Conservation (phyloP, 1,140 invertebrate species). For the Antheraea mylitta region DNA sequence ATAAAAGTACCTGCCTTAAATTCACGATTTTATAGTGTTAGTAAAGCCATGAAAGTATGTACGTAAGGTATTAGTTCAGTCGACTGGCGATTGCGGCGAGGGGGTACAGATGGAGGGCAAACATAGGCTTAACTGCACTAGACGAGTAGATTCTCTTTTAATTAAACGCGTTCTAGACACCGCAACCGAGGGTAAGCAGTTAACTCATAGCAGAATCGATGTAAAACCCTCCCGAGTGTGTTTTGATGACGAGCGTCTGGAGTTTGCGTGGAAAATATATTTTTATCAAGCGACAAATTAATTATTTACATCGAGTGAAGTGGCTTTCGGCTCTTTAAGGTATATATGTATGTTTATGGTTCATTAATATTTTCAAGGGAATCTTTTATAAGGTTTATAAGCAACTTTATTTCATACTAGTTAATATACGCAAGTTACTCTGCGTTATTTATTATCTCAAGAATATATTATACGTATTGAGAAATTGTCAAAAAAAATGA, state of each 20-base stretch:
- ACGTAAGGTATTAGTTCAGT: constrained; percentile 34
- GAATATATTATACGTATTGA: no score
- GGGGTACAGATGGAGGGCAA: constrained; percentile 42
- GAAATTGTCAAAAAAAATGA: no score
- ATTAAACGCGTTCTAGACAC: constrained; percentile 51
- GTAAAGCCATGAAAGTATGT: constrained; percentile 11
- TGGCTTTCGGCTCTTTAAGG: background rate
- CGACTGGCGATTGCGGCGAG: constrained; percentile 21
- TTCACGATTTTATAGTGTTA: background rate
- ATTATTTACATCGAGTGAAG: background rate
- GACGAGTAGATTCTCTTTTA: constrained; percentile 58
- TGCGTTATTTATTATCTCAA: no score
- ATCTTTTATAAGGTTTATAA: background rate
- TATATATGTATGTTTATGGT: background rate
- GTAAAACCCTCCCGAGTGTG: constrained; percentile 19
- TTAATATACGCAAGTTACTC: no score
- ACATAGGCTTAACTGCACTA: constrained; percentile 49
- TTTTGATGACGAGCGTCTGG: constrained; percentile 13
- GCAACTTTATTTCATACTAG: no score
- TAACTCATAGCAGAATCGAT: constrained; percentile 30
- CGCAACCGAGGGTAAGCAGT: constrained; percentile 26
- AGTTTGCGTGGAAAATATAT: constrained; percentile 16
- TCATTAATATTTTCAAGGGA: background rate
- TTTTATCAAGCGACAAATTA: background rate
- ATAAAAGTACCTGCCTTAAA: background rate